Evolutionary conservation across 2,797 vertebrate genomes (phyloP).

Genomic region (Poecilia gillii): DNA sequence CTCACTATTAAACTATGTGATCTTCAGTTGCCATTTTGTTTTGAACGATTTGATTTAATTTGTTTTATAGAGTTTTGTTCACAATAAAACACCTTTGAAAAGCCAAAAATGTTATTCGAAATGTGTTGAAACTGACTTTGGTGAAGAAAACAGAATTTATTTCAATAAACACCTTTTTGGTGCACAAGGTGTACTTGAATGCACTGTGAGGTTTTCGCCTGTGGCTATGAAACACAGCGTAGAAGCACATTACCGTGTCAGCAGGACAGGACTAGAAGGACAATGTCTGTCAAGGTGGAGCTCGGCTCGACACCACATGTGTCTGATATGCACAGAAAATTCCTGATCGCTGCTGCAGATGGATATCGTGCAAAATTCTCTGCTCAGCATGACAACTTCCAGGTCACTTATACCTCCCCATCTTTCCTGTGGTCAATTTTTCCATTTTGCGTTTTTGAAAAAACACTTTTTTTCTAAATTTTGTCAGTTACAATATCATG

Average conservation of each 20-base stretch:
- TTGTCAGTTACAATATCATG: not conserved
- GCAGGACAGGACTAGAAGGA: not conserved
- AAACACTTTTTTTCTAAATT: not conserved
- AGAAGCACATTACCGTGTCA: not conserved
- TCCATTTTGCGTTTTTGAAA: not conserved
- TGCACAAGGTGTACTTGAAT: not conserved
- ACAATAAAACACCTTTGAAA: not conserved
- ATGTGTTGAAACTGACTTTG: not conserved
- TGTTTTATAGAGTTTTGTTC: not conserved
- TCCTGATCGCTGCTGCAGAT: not conserved
- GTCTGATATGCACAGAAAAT: not conserved
- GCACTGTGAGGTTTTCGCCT: not conserved
- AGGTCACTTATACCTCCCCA: not conserved
- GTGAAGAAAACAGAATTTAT: not conserved
- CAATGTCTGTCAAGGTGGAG: not conserved
- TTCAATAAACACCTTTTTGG: not conserved
- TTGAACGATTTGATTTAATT: not conserved
- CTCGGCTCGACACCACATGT: not conserved
- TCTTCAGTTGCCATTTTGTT: not conserved
- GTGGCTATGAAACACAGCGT: not conserved
- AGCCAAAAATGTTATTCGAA: not conserved
- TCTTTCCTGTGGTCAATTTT: not conserved
- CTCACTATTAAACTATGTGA: not conserved
- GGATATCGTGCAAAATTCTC: not conserved
- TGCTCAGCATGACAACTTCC: not conserved